phyloP scores from a whole-genome alignment of 2,797 vertebrate species.

The Pangasius macronema region DNA sequence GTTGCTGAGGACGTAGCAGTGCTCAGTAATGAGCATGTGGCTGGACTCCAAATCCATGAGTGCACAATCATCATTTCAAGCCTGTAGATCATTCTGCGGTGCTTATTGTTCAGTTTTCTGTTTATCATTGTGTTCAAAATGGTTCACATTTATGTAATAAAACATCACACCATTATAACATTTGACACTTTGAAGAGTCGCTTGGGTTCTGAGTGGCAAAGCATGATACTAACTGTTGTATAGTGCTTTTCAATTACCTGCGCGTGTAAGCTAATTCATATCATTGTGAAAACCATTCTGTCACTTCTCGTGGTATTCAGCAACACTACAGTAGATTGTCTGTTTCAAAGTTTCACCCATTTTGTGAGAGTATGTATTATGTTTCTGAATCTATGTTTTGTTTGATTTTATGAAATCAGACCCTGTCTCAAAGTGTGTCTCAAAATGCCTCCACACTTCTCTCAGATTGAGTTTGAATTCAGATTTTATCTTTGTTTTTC shows the following conservation, averaged over 20 bases:
- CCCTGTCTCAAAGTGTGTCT: background rate
- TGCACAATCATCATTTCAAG: conserved; percentile 4
- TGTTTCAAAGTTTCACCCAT: background rate
- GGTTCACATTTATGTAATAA: background rate
- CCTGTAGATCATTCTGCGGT: conserved; percentile 7
- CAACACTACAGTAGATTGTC: conserved; percentile 13
- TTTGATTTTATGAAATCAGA: background rate
- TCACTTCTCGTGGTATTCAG: background rate
- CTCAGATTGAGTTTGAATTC: too few relatives aligned
- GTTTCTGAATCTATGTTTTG: background rate
- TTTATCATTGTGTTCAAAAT: conserved; percentile 17
- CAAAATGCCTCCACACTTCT: background rate
- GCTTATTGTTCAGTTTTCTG: background rate
- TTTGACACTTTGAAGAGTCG: background rate
- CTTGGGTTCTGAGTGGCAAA: background rate
- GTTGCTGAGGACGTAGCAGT: background rate
- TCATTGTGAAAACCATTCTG: background rate
- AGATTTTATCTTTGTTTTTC: too few relatives aligned
- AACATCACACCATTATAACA: background rate
- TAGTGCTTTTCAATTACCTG: conserved; percentile 4
- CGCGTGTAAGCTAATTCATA: background rate
- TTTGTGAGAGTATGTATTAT: background rate
- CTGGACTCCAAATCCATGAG: background rate
- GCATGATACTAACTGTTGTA: conserved; percentile 20
- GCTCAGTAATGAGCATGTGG: background rate